phyloP scores from a whole-genome alignment of 2,888 invertebrate genomes.

The Ectropis crepuscularia region DNA sequence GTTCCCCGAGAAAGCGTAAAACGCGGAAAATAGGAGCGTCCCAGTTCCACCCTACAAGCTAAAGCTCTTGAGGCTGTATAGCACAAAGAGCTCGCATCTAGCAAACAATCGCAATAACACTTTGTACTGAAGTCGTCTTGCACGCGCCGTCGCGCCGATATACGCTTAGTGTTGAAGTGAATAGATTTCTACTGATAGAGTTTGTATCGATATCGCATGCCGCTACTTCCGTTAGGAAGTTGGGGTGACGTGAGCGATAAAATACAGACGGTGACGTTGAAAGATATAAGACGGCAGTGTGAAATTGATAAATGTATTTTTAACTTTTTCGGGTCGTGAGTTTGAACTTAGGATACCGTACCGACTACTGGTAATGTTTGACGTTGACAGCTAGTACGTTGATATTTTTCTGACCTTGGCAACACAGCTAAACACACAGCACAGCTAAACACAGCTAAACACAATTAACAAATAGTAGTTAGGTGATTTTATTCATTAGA shows the following conservation, averaged over 20 bases:
- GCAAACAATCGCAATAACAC: constrained; percentile 44
- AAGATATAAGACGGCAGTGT: neutral
- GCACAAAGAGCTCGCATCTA: constrained; percentile 39
- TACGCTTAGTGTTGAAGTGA: constrained; percentile 20
- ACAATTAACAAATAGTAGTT: too few species aligned
- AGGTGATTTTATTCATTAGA: too few species aligned
- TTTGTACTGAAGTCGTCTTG: constrained; percentile 31
- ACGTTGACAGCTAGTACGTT: neutral
- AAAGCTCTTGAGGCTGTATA: constrained; percentile 37
- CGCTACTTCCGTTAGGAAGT: constrained; percentile 10
- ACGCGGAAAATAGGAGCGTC: constrained; percentile 20
- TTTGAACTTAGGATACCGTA: too few species aligned
- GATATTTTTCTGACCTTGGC: neutral
- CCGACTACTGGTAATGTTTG: too few species aligned
- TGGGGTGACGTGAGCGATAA: constrained; percentile 4
- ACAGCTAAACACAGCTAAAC: too few species aligned
- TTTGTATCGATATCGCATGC: constrained; percentile 10
- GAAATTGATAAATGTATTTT: neutral
- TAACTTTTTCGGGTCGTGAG: neutral
- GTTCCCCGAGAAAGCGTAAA: constrained; percentile 9
- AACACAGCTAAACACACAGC: too few species aligned
- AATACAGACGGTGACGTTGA: neutral
- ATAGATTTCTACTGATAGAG: constrained; percentile 17
- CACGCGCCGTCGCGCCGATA: constrained; percentile 15
- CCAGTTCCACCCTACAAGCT: constrained; percentile 18